Conservation (phyloP, 2,113 vertebrate genomes). For the Eclectus roratus region DNA sequence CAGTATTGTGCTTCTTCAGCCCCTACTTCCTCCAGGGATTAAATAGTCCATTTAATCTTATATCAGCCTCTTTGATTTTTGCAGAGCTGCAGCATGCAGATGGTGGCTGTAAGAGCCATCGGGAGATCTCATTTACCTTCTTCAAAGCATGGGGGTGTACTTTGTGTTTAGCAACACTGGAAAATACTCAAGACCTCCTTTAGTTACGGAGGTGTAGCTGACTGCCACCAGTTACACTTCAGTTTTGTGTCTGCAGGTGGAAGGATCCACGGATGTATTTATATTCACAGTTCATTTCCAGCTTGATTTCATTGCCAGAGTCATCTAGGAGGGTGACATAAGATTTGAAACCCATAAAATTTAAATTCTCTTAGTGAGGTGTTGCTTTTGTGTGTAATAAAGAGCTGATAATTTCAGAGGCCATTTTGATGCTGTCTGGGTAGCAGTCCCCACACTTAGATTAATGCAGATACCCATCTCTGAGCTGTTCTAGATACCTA, state of each 20-base stretch:
- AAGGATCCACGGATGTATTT: background rate
- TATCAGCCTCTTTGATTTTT: background rate
- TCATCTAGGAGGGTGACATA: background rate
- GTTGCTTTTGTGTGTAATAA: background rate
- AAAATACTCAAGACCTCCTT: background rate
- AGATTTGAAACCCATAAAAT: background rate
- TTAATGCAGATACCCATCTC: background rate
- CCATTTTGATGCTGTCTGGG: background rate
- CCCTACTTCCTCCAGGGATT: background rate
- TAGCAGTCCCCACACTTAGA: background rate
- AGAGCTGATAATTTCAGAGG: background rate
- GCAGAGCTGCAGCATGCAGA: background rate
- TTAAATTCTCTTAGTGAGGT: background rate
- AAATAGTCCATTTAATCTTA: background rate
- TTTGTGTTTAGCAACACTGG: background rate
- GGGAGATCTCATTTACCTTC: background rate
- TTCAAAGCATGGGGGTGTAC: background rate
- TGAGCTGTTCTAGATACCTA: background rate
- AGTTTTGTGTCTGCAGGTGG: background rate
- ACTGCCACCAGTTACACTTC: background rate
- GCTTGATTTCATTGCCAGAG: background rate
- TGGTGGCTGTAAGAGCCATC: background rate
- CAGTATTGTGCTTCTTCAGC: background rate
- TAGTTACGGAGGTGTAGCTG: accelerated
- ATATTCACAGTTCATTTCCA: background rate